phyloP scores from a whole-genome alignment of 2,888 invertebrate genomes.

The Drosophila peninsularis region DNA sequence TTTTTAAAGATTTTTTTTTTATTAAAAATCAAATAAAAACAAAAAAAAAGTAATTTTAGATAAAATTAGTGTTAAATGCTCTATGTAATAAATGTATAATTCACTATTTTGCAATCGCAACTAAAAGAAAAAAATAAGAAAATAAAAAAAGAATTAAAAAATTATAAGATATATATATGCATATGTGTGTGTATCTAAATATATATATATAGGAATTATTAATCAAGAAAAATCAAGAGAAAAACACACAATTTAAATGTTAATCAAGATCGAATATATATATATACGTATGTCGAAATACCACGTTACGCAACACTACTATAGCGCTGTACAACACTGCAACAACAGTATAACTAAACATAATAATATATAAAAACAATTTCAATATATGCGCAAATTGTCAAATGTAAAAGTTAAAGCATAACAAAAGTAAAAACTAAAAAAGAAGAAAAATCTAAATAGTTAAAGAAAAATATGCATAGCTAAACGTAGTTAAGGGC shows the following conservation, averaged over 20 bases:
- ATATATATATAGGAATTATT: constrained; percentile 33
- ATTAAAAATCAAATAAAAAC: constrained; percentile 6
- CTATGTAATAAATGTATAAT: constrained; percentile 39
- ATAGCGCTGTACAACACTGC: constrained; percentile 33
- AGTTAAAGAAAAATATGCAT: constrained; percentile 39
- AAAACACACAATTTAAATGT: constrained; percentile 46
- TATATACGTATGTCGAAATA: constrained; percentile 29
- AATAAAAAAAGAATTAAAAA: not conserved
- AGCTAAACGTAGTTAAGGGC: constrained; percentile 54
- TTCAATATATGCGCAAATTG: constrained; percentile 47
- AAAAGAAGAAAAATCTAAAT: constrained; percentile 13
- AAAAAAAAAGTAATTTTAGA: constrained; percentile 23
- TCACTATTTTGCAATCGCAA: constrained; percentile 69
- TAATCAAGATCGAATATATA: constrained; percentile 25
- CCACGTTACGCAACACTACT: constrained; percentile 22
- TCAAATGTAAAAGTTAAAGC: constrained; percentile 23
- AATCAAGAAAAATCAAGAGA: constrained; percentile 32
- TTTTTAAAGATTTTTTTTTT: constrained; percentile 45
- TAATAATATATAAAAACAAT: constrained; percentile 22
- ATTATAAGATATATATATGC: constrained; percentile 28
- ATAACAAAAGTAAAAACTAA: not conserved
- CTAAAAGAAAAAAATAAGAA: constrained; percentile 42
- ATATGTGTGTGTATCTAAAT: constrained; percentile 22
- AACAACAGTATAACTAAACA: constrained; percentile 23
- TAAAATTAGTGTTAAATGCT: constrained; percentile 32